Conservation (phyloP, 2,888 invertebrate species). For the Leistus spinibarbis region DNA sequence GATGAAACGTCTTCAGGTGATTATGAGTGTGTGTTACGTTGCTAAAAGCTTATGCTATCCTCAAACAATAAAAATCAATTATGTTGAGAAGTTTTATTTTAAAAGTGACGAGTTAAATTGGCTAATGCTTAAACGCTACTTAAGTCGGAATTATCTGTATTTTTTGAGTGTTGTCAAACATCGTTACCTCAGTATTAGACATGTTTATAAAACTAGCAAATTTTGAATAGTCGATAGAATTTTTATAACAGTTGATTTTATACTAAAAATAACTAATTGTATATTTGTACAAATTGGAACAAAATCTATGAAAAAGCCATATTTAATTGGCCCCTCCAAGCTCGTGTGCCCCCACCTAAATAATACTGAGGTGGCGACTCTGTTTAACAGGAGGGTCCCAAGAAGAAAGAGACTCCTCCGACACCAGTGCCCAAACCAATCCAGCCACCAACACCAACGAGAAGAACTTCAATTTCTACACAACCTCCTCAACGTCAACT, state of each 20-base stretch:
- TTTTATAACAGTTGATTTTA: not conserved
- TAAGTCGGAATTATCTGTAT: slow-evolving; percentile 4
- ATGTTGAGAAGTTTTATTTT: no score
- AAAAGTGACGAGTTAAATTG: not conserved
- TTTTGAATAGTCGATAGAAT: not conserved
- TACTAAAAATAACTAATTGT: not conserved
- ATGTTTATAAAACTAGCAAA: not conserved
- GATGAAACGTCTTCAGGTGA: slow-evolving; percentile 86
- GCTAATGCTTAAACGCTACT: not conserved
- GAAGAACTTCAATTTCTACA: slow-evolving; percentile 52
- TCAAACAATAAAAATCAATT: not conserved
- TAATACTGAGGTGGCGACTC: slow-evolving; percentile 36
- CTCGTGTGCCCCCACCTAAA: not conserved
- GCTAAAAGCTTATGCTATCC: slow-evolving; percentile 54
- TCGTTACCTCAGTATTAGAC: slow-evolving; percentile 37
- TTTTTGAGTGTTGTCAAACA: slow-evolving; percentile 15
- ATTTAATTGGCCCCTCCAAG: not conserved
- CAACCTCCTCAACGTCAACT: slow-evolving; percentile 72
- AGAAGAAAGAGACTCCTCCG: slow-evolving; percentile 71
- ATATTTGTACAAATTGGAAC: not conserved
- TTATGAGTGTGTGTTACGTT: slow-evolving; percentile 45
- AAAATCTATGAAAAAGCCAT: not conserved
- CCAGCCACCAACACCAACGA: slow-evolving; percentile 58
- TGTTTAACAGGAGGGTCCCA: slow-evolving; percentile 60
- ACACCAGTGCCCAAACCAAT: slow-evolving; percentile 60